Percentiles rank a stretch among this genome's conserved stretches.
Conservation (phyloP, 2,797 vertebrate species). For the Periparus ater region DNA sequence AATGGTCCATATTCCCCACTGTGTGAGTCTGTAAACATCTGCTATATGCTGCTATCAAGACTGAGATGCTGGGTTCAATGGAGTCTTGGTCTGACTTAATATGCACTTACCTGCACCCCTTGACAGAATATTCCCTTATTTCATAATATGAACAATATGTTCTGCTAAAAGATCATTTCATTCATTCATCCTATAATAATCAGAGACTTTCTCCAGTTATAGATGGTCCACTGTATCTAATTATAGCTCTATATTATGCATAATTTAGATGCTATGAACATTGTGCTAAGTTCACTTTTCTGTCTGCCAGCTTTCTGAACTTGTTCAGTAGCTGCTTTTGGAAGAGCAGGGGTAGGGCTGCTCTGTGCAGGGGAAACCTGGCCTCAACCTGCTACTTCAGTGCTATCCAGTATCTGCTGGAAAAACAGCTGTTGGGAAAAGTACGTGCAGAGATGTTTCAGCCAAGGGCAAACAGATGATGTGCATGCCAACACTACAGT, state of each 20-base stretch:
- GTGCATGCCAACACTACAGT: not conserved
- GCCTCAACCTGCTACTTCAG: not conserved
- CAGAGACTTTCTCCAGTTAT: not conserved
- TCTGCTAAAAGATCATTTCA: not conserved
- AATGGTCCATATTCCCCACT: not conserved
- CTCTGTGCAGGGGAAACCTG: not conserved
- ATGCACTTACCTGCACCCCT: not conserved
- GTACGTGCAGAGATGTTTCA: not conserved
- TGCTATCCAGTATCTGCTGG: not conserved
- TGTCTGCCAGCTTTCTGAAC: not conserved
- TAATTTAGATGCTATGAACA: slow-evolving; percentile 44
- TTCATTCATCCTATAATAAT: not conserved
- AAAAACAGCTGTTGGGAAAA: slow-evolving; percentile 26
- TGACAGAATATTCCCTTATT: not conserved
- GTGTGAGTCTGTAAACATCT: not conserved
- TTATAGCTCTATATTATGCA: slow-evolving; percentile 12
- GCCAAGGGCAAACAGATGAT: not conserved
- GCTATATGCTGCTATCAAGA: not conserved
- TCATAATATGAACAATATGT: not conserved
- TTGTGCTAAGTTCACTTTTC: not conserved
- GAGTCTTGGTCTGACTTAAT: not conserved
- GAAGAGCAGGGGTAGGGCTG: not conserved
- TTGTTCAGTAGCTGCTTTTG: not conserved
- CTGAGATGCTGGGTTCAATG: not conserved
- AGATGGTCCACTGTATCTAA: slow-evolving; percentile 27